Percentiles rank a stretch among this genome's conserved stretches.
Conservation (phyloP, 2,113 vertebrate species). For the Thomomys bottae region DNA sequence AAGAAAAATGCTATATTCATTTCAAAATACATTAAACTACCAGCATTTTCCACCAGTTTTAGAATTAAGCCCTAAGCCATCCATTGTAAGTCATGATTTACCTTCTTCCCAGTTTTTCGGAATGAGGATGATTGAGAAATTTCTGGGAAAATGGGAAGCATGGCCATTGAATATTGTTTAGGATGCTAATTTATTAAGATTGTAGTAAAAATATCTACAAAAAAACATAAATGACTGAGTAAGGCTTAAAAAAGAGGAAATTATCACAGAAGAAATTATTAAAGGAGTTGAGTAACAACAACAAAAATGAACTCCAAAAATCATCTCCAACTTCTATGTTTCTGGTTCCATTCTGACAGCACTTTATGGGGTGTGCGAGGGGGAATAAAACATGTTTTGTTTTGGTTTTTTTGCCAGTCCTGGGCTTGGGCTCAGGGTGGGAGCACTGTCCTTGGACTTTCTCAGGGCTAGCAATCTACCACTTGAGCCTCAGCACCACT, state of each 20-base stretch:
- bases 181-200: not conserved
- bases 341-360: slow-evolving; percentile 2
- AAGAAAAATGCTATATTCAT: not conserved
- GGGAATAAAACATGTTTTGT: no score
- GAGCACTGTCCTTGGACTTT: no score
- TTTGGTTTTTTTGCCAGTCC: no score
- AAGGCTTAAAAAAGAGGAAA: not conserved
- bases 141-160: not conserved
- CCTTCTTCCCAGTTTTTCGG: not conserved
- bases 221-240: slow-evolving; percentile 16
- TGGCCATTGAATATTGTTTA: slow-evolving; percentile 13
- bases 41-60: not conserved
- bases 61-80: not conserved
- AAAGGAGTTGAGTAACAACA: slow-evolving; percentile 38
- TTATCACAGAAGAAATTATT: slow-evolving; percentile 24
- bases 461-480: no score
- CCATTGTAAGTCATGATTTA: not conserved
- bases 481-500: no score
- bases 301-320: slow-evolving; percentile 17
- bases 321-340: not conserved
- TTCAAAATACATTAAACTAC: slow-evolving; percentile 4
- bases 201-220: slow-evolving; percentile 2
- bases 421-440: no score
- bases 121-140: not conserved
- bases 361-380: not conserved